Percentiles rank a stretch among this genome's conserved stretches.
These are phyloP conservation scores for Mohoua ochrocephala DNA, from an alignment of 2,113 vertebrate species.

Conservation along the genomic window DNA sequence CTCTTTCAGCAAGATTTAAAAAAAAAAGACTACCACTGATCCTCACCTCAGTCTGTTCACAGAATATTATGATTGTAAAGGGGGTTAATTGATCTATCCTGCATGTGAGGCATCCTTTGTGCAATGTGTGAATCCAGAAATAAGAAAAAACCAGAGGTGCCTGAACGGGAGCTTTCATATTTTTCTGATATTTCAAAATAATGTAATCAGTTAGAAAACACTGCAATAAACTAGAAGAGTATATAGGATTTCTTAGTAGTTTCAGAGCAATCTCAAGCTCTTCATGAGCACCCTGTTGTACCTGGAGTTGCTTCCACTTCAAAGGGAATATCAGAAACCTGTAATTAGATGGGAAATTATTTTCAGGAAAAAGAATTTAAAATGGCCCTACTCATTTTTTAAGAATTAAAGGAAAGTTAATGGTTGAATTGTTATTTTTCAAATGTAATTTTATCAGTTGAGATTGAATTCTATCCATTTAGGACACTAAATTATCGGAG, in stretches of 20 bases:
- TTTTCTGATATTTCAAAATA: neutral
- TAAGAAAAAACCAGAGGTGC: neutral
- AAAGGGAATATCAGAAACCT: neutral
- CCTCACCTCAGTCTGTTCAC: neutral
- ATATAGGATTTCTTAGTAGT: neutral
- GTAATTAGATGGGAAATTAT: neutral
- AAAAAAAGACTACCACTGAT: neutral
- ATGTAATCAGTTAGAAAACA: neutral
- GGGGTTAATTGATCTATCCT: neutral
- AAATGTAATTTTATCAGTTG: neutral
- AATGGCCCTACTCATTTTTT: neutral
- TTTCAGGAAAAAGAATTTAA: neutral
- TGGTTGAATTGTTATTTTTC: neutral
- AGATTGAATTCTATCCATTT: neutral
- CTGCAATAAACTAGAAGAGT: neutral
- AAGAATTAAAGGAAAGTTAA: neutral
- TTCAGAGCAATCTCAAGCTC: neutral
- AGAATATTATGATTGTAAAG: accelerated
- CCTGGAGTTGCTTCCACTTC: neutral
- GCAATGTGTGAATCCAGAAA: neutral
- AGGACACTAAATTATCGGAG: neutral
- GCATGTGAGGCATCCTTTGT: neutral
- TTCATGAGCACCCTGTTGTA: neutral
- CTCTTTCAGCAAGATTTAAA: neutral
- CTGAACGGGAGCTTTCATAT: neutral